Evolutionary conservation across 1,140 invertebrate genomes (phyloP).

Genomic region (Drosophila subpulchrella): DNA sequence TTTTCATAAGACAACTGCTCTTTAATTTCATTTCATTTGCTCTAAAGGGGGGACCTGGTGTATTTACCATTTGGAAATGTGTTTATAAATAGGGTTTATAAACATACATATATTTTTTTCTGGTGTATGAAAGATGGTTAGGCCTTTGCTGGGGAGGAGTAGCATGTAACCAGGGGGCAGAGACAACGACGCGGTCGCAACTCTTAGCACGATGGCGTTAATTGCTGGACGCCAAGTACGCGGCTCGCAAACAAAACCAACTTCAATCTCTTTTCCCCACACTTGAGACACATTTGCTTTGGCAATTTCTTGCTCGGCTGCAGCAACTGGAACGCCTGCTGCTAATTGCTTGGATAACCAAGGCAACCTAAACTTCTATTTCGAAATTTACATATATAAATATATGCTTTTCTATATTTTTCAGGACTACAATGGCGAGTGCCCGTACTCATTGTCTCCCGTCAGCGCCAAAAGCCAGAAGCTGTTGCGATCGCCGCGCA

Average conservation of each 20-base stretch:
- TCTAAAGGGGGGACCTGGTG: too few relatives aligned
- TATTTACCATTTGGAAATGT: too few relatives aligned
- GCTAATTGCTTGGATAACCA: constrained; percentile 17
- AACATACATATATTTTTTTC: background rate
- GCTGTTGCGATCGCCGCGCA: constrained; percentile 95
- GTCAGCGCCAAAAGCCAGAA: constrained; percentile 97
- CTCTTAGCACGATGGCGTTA: constrained; percentile 72
- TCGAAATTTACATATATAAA: background rate
- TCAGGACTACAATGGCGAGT: constrained; percentile 87
- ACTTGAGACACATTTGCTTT: constrained; percentile 43
- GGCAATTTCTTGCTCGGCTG: constrained; percentile 57
- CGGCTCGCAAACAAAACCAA: constrained; percentile 57
- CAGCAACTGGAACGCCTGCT: constrained; percentile 44
- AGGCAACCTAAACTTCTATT: background rate
- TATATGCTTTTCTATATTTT: background rate
- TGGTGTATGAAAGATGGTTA: background rate
- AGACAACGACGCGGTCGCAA: constrained; percentile 42
- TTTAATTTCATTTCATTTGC: too few relatives aligned
- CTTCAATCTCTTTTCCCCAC: background rate
- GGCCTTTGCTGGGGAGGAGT: background rate
- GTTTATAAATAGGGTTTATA: too few relatives aligned
- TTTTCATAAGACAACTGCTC: too few relatives aligned
- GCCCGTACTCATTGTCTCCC: constrained; percentile 96
- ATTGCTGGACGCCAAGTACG: constrained; percentile 71
- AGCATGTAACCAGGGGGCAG: background rate